Percentiles rank a stretch among this genome's conserved stretches.
These are phyloP conservation scores for Labroides dimidiatus DNA, from an alignment of 2,797 vertebrate genomes.

Conservation along the genomic window DNA sequence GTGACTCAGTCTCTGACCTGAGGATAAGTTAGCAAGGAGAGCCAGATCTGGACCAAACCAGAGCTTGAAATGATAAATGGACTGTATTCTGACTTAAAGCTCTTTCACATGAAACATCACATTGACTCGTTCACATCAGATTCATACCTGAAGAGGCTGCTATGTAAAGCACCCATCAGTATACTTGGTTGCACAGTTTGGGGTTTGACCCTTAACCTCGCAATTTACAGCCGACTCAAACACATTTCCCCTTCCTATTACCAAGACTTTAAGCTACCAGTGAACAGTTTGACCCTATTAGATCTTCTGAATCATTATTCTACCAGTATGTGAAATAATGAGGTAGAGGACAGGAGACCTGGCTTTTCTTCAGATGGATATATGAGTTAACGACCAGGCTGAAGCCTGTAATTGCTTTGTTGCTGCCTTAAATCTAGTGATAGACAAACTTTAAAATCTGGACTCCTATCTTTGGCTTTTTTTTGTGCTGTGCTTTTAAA, in stretches of 20 bases:
- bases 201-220: too few relatives aligned
- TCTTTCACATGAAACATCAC: too few relatives aligned
- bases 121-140: too few relatives aligned
- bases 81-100: too few relatives aligned
- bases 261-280: background rate
- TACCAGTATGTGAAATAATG: conserved; percentile 13
- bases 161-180: too few relatives aligned
- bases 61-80: background rate
- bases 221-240: too few relatives aligned
- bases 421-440: conserved; percentile 6
- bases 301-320: background rate
- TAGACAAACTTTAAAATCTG: background rate
- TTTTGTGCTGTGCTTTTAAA: background rate
- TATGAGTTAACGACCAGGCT: background rate
- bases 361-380: background rate
- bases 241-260: background rate
- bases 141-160: too few relatives aligned
- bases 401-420: background rate
- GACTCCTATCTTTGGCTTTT: background rate
- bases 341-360: conserved; percentile 1
- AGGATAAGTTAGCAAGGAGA: conserved; percentile 14
- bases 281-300: background rate
- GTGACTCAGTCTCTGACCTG: conserved; percentile 25
- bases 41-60: background rate
- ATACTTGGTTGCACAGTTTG: too few relatives aligned